These are phyloP conservation scores for Schizaphis graminum DNA, from an alignment of 2,888 invertebrate species.

Conservation along the genomic window DNA sequence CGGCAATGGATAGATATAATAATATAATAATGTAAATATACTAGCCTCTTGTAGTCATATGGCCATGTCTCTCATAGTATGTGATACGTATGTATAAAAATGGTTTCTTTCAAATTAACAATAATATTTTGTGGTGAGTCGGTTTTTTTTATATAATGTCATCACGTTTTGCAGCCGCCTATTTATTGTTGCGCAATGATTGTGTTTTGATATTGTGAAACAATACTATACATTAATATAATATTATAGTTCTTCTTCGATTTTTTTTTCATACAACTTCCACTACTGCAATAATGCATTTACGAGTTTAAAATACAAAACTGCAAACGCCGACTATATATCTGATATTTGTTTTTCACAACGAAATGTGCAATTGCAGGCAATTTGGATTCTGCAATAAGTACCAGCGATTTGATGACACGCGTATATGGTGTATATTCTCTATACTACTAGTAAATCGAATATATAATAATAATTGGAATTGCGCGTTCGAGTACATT, in stretches of 20 bases:
- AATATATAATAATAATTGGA: conserved; percentile 1
- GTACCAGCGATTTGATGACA: background rate
- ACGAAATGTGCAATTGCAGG: background rate
- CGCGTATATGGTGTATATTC: background rate
- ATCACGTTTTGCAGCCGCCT: background rate
- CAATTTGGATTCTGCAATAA: background rate
- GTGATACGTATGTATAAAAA: background rate
- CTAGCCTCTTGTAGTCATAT: background rate
- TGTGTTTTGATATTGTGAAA: background rate
- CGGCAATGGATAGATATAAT: background rate
- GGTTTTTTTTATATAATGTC: background rate
- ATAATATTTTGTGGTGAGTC: background rate
- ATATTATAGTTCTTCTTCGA: background rate
- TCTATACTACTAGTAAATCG: background rate
- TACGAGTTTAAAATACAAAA: background rate
- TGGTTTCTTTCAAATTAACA: background rate
- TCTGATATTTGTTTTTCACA: background rate
- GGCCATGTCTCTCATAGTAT: background rate
- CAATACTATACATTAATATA: background rate
- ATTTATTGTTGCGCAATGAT: background rate
- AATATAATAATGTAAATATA: background rate
- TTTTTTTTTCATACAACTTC: background rate
- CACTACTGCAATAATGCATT: background rate
- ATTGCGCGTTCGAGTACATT: background rate
- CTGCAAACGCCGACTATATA: background rate